Evolutionary conservation across 2,797 vertebrate species (phyloP).

Genomic region (Megalops cyprinoides): DNA sequence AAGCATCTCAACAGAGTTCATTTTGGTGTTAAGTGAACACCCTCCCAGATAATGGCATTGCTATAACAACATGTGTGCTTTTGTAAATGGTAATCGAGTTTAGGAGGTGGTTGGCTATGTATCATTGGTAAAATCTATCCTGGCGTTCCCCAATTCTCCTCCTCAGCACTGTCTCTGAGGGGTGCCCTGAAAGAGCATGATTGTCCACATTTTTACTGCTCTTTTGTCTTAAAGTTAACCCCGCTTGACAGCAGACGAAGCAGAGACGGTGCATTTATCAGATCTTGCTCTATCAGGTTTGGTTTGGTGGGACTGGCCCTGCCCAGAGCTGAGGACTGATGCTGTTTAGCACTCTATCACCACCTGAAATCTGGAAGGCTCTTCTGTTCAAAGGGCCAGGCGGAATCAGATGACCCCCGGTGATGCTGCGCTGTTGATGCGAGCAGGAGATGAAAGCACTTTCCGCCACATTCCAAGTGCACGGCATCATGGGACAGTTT

Average conservation of each 20-base stretch:
- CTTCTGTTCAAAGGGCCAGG: background rate
- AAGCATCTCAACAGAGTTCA: too few relatives aligned
- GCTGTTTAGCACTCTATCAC: background rate
- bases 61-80: background rate
- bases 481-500: background rate
- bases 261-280: background rate
- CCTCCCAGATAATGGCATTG: background rate
- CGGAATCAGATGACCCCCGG: background rate
- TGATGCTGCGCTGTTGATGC: background rate
- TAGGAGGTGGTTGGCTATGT: background rate
- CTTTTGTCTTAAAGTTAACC: background rate
- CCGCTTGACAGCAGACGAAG: background rate
- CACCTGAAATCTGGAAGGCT: background rate
- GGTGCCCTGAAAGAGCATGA: background rate
- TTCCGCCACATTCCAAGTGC: slow-evolving; percentile 55
- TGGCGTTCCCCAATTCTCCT: too few relatives aligned
- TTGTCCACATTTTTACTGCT: background rate
- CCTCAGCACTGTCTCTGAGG: background rate
- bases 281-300: background rate
- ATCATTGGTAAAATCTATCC: background rate
- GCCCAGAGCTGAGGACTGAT: background rate
- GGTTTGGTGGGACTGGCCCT: background rate
- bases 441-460: slow-evolving; percentile 49
- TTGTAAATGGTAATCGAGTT: background rate
- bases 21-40: background rate